Conservation (phyloP, 2,888 invertebrate species). For the Salticus scenicus region DNA sequence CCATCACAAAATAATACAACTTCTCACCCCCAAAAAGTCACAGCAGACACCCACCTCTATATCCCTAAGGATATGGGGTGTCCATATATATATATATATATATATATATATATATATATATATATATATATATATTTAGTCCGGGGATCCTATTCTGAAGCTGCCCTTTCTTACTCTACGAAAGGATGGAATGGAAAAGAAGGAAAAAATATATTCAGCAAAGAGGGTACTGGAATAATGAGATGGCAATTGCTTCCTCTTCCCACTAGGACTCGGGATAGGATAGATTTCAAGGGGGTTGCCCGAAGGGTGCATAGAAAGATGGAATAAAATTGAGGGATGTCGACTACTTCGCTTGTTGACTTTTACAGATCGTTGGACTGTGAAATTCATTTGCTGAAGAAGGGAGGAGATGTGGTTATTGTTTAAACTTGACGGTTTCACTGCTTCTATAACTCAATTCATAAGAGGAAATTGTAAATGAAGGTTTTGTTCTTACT, state of each 20-base stretch:
- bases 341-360: constrained; percentile 39
- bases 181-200: not conserved
- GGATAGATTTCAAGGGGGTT: constrained; percentile 15
- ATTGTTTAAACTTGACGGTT: constrained; percentile 59
- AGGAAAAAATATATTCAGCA: not conserved
- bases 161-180: constrained; percentile 5
- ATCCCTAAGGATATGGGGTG: constrained; percentile 25
- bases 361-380: constrained; percentile 50
- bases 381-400: constrained; percentile 58
- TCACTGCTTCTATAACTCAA: constrained; percentile 1
- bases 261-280: constrained; percentile 22
- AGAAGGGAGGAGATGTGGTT: constrained; percentile 20
- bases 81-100: too few relatives aligned
- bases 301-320: not conserved
- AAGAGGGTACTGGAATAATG: constrained; percentile 53
- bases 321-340: constrained; percentile 12
- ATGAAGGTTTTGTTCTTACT: too few relatives aligned
- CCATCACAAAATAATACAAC: constrained; percentile 23
- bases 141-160: not conserved
- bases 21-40: constrained; percentile 23
- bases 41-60: constrained; percentile 11
- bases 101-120: too few relatives aligned
- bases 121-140: too few relatives aligned
- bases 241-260: constrained; percentile 66
- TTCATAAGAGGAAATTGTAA: too few relatives aligned